These are phyloP conservation scores for Diplogasteroides magnus DNA, from an alignment of 1,140 invertebrate genomes.

Conservation along the genomic window DNA sequence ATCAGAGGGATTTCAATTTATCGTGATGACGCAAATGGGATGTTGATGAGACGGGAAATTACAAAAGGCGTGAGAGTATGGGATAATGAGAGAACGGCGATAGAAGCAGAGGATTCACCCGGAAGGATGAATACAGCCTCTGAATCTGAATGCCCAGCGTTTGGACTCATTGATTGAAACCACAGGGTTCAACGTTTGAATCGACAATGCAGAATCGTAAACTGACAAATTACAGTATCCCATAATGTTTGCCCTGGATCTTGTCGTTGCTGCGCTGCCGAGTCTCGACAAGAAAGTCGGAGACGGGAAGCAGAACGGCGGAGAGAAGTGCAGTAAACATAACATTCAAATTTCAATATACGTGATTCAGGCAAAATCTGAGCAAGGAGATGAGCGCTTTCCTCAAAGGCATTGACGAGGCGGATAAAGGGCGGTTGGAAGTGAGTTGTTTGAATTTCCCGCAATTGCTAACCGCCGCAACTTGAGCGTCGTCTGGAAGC, in stretches of 20 bases:
- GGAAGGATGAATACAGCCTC: no score
- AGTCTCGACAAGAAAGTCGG: constrained; percentile 37
- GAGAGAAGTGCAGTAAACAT: constrained; percentile 17
- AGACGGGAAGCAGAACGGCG: constrained; percentile 17
- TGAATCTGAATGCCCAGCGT: no score
- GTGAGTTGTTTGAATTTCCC: constrained; percentile 17
- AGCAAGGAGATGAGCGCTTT: constrained; percentile 39
- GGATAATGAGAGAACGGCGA: no score
- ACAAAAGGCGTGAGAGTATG: no score
- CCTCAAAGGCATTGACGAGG: constrained; percentile 43
- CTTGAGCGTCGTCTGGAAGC: constrained; percentile 41
- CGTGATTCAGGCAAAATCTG: constrained; percentile 34
- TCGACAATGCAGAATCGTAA: no score
- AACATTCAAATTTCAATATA: background rate
- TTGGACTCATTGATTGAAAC: no score
- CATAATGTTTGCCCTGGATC: constrained; percentile 43
- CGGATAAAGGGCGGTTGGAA: constrained; percentile 46
- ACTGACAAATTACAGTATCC: constrained; percentile 46
- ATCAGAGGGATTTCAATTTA: no score
- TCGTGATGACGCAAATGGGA: no score
- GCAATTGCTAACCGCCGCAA: background rate
- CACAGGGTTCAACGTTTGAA: no score
- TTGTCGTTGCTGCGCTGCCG: constrained; percentile 27
- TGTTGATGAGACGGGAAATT: no score
- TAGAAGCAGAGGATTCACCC: no score